Evolutionary conservation across 2,113 vertebrate genomes (phyloP).

Genomic region (Nycticryphes semicollaris): DNA sequence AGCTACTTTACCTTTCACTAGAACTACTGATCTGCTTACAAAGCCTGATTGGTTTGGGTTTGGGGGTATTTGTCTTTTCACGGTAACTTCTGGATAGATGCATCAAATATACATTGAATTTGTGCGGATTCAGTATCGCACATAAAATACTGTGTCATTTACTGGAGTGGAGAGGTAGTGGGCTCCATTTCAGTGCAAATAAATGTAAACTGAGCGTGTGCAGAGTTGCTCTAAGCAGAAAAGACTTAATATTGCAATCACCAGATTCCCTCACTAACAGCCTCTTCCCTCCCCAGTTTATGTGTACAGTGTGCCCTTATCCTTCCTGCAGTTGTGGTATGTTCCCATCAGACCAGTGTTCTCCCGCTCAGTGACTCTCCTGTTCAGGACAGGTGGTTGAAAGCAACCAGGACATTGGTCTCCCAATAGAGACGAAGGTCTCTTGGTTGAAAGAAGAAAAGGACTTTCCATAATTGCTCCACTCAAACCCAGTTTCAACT

Average conservation of each 20-base stretch:
- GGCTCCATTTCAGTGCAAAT: slow-evolving; percentile 49
- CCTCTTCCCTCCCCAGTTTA: background rate
- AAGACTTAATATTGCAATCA: background rate
- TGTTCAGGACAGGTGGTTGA: background rate
- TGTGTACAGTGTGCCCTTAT: background rate
- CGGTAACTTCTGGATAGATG: background rate
- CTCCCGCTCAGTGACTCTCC: background rate
- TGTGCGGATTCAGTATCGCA: background rate
- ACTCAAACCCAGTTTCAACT: background rate
- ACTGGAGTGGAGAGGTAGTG: slow-evolving; percentile 17
- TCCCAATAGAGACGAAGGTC: background rate
- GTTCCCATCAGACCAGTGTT: background rate
- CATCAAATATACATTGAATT: background rate
- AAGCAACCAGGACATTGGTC: background rate
- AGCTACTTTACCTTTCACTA: background rate
- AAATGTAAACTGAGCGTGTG: slow-evolving; percentile 6
- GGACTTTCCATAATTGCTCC: background rate
- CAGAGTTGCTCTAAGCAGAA: background rate
- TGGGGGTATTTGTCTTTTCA: background rate
- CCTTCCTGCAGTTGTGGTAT: background rate
- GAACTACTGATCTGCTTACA: slow-evolving; percentile 7
- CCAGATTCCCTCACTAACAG: background rate
- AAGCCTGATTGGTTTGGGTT: background rate
- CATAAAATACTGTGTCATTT: background rate
- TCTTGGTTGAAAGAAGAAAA: background rate